Evolutionary conservation across 2,113 vertebrate genomes (phyloP).

Genomic region (Pardalotus punctatus): DNA sequence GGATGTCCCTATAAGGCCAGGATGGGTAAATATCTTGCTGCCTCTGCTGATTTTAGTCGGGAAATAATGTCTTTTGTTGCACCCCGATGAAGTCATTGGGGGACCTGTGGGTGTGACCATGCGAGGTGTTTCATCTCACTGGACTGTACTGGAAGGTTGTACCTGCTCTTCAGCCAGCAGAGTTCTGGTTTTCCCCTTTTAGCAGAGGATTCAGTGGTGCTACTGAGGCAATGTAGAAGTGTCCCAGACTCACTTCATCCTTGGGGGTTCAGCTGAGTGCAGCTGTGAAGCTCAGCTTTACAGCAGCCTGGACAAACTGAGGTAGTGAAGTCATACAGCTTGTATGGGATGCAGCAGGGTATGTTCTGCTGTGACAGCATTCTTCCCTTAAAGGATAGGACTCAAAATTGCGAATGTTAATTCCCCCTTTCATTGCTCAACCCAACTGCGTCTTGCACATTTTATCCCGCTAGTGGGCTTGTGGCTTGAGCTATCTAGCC

Average conservation of each 20-base stretch:
- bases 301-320: neutral
- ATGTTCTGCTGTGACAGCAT: neutral
- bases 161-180: neutral
- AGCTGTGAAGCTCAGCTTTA: neutral
- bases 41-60: neutral
- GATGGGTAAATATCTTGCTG: neutral
- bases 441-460: fast-evolving
- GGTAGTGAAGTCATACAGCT: fast-evolving
- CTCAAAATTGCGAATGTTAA: neutral
- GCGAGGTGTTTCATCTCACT: neutral
- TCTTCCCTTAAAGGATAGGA: neutral
- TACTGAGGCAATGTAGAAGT: neutral
- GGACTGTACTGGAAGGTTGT: neutral
- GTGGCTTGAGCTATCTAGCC: neutral
- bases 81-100: neutral
- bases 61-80: neutral
- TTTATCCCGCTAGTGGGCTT: neutral
- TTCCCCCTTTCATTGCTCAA: neutral
- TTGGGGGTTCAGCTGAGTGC: neutral
- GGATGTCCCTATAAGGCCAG: neutral
- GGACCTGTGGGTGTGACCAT: neutral
- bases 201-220: neutral
- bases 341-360: neutral
- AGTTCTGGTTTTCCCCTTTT: neutral
- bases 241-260: neutral